Percentiles rank a stretch among this genome's conserved stretches.
These are phyloP conservation scores for Gandaritis pyraliata DNA, from an alignment of 2,888 invertebrate genomes.

Conservation along the genomic window DNA sequence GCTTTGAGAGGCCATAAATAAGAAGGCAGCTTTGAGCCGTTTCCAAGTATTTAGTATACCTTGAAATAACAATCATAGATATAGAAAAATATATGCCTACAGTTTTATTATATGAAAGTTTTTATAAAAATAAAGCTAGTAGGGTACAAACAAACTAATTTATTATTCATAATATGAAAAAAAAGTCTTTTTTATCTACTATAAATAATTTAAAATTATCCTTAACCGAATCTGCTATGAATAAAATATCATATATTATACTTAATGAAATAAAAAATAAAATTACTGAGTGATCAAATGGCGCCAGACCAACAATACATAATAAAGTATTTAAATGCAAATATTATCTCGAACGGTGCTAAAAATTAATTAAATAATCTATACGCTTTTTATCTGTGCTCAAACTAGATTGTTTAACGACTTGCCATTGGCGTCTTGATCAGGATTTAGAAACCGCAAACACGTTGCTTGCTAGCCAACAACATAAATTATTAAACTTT, in stretches of 20 bases:
- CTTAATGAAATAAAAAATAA: constrained; percentile 14
- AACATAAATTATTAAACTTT: constrained; percentile 10
- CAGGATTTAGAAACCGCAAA: constrained; percentile 24
- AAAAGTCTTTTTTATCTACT: no score
- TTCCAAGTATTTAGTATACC: no score
- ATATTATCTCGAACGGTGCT: constrained; percentile 34
- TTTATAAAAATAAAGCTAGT: no score
- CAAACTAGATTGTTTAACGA: constrained; percentile 38
- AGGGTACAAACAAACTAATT: no score
- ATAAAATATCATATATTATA: constrained; percentile 6
- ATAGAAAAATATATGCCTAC: no score
- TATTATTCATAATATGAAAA: no score
- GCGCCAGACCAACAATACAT: constrained; percentile 51
- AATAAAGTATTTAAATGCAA: constrained; percentile 43
- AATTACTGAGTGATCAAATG: constrained; percentile 40
- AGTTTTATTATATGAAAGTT: no score
- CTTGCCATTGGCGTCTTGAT: constrained; percentile 28
- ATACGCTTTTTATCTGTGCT: constrained; percentile 32
- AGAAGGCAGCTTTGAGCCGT: no score
- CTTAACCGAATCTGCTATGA: not conserved
- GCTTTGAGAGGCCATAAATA: no score
- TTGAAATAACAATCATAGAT: no score
- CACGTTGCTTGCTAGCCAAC: constrained; percentile 22
- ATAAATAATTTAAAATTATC: not conserved
- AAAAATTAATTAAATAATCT: constrained; percentile 39